Conservation (phyloP, 2,113 vertebrate species). For the Pterocles burchelli region DNA sequence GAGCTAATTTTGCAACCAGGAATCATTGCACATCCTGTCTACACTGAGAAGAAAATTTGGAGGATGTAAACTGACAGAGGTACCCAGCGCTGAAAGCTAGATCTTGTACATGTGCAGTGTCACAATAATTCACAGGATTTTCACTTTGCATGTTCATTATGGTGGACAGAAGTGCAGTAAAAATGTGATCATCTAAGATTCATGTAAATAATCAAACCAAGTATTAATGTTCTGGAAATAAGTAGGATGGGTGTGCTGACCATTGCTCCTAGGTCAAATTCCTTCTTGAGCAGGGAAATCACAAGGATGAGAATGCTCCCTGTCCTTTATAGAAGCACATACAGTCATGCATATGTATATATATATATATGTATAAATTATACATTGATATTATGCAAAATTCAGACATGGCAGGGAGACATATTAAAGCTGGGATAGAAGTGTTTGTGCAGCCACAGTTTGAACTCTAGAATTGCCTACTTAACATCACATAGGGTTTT, state of each 20-base stretch:
- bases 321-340: not conserved
- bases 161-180: not conserved
- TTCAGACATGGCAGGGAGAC: not conserved
- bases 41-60: not conserved
- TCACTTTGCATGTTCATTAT: not conserved
- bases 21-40: not conserved
- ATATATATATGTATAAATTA: not conserved
- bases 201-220: not conserved
- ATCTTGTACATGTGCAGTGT: not conserved
- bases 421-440: not conserved
- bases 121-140: not conserved
- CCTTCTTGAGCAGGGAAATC: not conserved
- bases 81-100: not conserved
- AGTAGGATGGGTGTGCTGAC: not conserved
- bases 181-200: not conserved
- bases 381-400: not conserved
- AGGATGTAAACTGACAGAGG: not conserved
- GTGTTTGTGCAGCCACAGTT: not conserved
- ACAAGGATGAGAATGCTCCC: not conserved
- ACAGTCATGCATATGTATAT: no score
- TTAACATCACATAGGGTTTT: not conserved
- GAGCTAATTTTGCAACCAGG: not conserved
- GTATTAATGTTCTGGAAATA: not conserved
- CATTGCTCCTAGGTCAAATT: rapidly evolving
- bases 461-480: not conserved